A percentile compares a stretch with the other conserved stretches of the same genome.
These are phyloP conservation scores for Mycteria americana DNA, from an alignment of 2,797 vertebrate species.

Conservation along the genomic window DNA sequence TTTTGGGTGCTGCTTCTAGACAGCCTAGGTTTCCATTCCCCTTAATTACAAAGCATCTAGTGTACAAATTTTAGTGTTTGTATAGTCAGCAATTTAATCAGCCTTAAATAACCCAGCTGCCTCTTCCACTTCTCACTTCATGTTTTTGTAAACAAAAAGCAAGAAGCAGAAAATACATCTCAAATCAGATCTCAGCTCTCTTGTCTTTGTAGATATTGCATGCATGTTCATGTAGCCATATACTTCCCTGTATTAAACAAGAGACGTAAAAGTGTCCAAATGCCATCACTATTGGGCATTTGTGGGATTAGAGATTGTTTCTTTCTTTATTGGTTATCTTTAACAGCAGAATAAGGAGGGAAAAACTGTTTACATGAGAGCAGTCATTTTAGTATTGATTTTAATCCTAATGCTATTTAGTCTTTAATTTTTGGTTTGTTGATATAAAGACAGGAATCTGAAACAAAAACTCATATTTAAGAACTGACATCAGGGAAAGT, in stretches of 20 bases:
- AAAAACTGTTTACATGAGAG: background rate
- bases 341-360: background rate
- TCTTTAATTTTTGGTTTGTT: background rate
- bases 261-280: background rate
- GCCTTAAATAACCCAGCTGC: background rate
- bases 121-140: background rate
- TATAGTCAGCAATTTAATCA: background rate
- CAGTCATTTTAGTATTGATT: background rate
- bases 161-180: background rate
- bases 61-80: background rate
- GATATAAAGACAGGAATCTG: background rate
- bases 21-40: background rate
- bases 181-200: background rate
- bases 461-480: background rate
- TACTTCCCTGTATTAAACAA: background rate
- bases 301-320: background rate
- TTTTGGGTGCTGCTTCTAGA: background rate
- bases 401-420: background rate
- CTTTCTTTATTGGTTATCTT: background rate
- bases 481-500: background rate
- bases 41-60: background rate
- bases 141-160: slow-evolving; percentile 6
- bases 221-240: background rate
- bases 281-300: background rate
- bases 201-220: background rate